phyloP scores from a whole-genome alignment of 2,888 invertebrate species.

The Petrophora chlorosata region DNA sequence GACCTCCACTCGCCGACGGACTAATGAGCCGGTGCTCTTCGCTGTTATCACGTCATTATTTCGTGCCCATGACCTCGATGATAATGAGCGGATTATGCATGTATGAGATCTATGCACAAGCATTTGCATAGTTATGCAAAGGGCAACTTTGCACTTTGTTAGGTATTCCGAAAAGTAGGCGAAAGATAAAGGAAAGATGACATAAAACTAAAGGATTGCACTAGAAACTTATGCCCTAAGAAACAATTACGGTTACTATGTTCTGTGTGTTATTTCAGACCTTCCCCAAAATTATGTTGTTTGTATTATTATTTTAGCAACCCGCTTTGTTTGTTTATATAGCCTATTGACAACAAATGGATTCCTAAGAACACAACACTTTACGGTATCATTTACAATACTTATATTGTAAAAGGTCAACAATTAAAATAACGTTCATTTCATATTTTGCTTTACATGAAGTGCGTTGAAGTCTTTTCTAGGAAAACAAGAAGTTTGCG shows the following conservation, averaged over 20 bases:
- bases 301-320: too few species aligned
- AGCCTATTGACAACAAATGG: too few species aligned
- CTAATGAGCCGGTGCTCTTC: conserved; percentile 53
- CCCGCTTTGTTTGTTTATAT: too few species aligned
- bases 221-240: neutral
- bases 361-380: too few species aligned
- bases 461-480: conserved; percentile 65
- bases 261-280: too few species aligned
- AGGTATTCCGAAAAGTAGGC: neutral
- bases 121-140: conserved; percentile 13
- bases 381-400: too few species aligned
- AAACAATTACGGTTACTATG: too few species aligned
- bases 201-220: neutral
- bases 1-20: conserved; percentile 58
- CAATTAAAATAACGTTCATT: too few species aligned
- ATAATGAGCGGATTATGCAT: conserved; percentile 31
- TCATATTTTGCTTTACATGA: conserved; percentile 6
- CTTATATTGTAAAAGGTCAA: too few species aligned
- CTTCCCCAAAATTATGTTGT: too few species aligned
- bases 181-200: neutral
- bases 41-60: conserved; percentile 46
- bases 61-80: conserved; percentile 35
- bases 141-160: neutral
- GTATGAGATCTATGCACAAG: conserved; percentile 20
- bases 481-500: conserved; percentile 10